phyloP scores from a whole-genome alignment of 2,113 vertebrate genomes.

The Corythoichthys haematopterus region DNA sequence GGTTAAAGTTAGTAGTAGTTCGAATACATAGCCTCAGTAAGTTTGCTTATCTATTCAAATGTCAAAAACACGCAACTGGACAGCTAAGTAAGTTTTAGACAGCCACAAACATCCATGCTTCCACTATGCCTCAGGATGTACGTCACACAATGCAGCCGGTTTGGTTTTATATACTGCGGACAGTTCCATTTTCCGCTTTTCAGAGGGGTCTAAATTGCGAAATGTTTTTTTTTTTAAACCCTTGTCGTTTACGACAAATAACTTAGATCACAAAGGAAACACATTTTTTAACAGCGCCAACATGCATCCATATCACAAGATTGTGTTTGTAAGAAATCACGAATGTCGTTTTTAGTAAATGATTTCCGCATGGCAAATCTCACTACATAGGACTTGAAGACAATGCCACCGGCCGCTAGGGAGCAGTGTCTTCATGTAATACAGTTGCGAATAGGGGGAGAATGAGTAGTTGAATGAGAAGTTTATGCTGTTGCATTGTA shows the following conservation, averaged over 20 bases:
- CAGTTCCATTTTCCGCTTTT: constrained; percentile 25
- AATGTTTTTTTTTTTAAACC: too few species aligned
- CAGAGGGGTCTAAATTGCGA: not conserved
- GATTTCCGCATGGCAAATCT: not conserved
- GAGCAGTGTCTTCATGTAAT: too few species aligned
- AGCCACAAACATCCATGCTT: not conserved
- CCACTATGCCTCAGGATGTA: constrained; percentile 39
- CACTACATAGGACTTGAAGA: not conserved
- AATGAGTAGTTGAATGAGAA: not conserved
- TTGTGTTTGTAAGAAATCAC: not conserved
- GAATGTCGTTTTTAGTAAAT: constrained; percentile 30
- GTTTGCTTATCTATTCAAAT: not conserved
- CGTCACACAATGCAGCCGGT: constrained; percentile 27
- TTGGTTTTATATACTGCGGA: constrained; percentile 11
- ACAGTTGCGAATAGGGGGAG: too few species aligned
- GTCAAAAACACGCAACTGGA: constrained; percentile 19
- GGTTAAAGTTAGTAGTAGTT: constrained; percentile 12
- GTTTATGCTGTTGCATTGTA: too few species aligned
- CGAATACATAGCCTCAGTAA: constrained; percentile 11
- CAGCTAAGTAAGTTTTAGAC: constrained; percentile 9
- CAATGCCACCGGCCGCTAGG: too few species aligned
- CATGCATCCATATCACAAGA: not conserved
- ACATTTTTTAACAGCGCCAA: not conserved
- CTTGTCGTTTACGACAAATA: not conserved
- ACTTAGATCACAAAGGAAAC: not conserved